Evolutionary conservation across 2,888 invertebrate species (phyloP), one percentile per base, ranked within the genome.

Genomic region (Horisme vitalbata): DNA sequence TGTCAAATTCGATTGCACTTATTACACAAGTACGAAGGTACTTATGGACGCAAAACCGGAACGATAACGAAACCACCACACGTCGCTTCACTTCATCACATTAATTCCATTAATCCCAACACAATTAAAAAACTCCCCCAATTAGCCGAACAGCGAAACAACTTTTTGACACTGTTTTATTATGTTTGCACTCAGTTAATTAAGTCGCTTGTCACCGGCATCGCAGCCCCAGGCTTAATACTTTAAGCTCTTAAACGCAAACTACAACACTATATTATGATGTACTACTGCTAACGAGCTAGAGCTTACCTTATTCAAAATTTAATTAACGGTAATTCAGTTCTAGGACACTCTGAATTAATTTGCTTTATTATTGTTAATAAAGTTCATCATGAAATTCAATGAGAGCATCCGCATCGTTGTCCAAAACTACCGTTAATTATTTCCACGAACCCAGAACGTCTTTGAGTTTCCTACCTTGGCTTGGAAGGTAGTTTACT

Each of bases 171-270:
- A 65, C 58, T 56, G 63, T 65, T 71, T 65, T 65, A 67, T 65
- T 63, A 68, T 75, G 68, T 79, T 78, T 75, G 68, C 68, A 60
- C 65, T 65, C 59, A 67, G 69, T 80, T 80, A 82, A 83, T 84
- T 82, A 84, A 82, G 78, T 79, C 71, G 68, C 81, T 82, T 79
- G 82, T 80, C 77, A 75, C 68, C 69, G 64, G 62, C 75, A 68
- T 71, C 72, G 71, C 76, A 75, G 79, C 73, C 63, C 69, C 52
- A 65, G 61, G 71, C 73, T 75, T 82, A 78, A 77, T 81, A 76
- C 77, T 75, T 81, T 79, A 80, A 83, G 79, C 79, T 75, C 68
- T 79, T 80, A 75, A 79, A 79, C 77, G 68, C 70, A 75, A 79
- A 81, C 79, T 81, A 78, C 74, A 72, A 68, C 75, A 71, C 71